These are phyloP conservation scores for Aphis gossypii DNA, from an alignment of 1,140 invertebrate genomes.

Conservation along the genomic window DNA sequence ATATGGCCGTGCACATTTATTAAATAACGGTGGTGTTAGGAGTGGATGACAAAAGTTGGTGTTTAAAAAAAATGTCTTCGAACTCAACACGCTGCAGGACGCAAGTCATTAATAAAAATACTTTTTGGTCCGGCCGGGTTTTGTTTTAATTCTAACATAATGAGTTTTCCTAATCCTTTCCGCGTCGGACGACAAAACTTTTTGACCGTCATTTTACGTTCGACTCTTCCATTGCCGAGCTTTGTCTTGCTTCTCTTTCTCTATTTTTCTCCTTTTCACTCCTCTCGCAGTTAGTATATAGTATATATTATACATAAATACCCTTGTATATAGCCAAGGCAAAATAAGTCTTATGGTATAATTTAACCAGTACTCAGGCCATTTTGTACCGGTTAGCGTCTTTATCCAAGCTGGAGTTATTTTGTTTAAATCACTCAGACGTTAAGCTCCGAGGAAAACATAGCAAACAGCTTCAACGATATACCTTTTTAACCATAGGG, in stretches of 20 bases:
- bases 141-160: constrained; percentile 52
- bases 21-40: neutral
- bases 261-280: neutral
- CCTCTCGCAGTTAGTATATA: neutral
- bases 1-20: neutral
- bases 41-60: constrained; percentile 20
- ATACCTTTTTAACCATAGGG: no score
- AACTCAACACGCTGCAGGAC: neutral
- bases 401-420: neutral
- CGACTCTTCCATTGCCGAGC: neutral
- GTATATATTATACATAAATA: neutral
- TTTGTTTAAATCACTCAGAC: neutral
- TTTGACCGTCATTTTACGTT: constrained; percentile 10
- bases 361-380: neutral
- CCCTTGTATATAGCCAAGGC: neutral
- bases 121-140: neutral
- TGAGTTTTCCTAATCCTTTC: constrained; percentile 42
- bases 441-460: neutral
- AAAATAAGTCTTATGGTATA: neutral
- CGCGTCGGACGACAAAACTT: constrained; percentile 19
- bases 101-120: constrained; percentile 51
- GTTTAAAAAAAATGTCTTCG: neutral
- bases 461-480: no score
- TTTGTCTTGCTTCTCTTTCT: constrained; percentile 7
- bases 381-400: no score